phyloP scores from a whole-genome alignment of 2,797 vertebrate species.

The Ambastaia sidthimunki region DNA sequence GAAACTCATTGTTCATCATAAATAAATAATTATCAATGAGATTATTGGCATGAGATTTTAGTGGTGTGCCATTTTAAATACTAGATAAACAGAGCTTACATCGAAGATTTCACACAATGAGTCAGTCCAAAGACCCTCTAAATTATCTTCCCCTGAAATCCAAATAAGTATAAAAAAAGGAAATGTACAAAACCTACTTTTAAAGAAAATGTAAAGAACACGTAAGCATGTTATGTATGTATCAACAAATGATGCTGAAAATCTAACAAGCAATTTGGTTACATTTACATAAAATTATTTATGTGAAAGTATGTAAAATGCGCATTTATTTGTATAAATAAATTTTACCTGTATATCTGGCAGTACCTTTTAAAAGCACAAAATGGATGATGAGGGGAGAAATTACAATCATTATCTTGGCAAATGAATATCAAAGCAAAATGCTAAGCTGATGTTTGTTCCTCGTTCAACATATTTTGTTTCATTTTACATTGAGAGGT shows the following conservation, averaged over 20 bases:
- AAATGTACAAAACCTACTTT: too few species aligned
- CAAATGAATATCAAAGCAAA: not conserved
- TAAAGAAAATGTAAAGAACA: too few species aligned
- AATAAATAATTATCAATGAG: slow-evolving; percentile 9
- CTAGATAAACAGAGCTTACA: too few species aligned
- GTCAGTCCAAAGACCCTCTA: not conserved
- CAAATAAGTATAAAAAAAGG: not conserved
- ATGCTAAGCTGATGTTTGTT: not conserved
- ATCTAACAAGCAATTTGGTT: too few species aligned
- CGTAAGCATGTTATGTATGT: too few species aligned
- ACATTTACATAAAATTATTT: too few species aligned
- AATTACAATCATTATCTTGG: not conserved
- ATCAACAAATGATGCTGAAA: too few species aligned
- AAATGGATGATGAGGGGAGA: not conserved
- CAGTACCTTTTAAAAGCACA: not conserved
- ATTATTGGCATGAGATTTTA: slow-evolving; percentile 34
- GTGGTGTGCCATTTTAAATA: not conserved
- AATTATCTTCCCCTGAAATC: not conserved
- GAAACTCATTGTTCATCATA: slow-evolving; percentile 27
- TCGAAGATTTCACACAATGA: not conserved
- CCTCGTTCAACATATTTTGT: not conserved
- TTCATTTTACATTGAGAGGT: not conserved
- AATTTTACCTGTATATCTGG: not conserved
- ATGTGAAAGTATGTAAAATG: not conserved
- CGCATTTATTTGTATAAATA: too few species aligned